Percentiles rank a stretch among this genome's conserved stretches.
Conservation (phyloP, 2,888 invertebrate species). For the Lochmaea capreae region DNA sequence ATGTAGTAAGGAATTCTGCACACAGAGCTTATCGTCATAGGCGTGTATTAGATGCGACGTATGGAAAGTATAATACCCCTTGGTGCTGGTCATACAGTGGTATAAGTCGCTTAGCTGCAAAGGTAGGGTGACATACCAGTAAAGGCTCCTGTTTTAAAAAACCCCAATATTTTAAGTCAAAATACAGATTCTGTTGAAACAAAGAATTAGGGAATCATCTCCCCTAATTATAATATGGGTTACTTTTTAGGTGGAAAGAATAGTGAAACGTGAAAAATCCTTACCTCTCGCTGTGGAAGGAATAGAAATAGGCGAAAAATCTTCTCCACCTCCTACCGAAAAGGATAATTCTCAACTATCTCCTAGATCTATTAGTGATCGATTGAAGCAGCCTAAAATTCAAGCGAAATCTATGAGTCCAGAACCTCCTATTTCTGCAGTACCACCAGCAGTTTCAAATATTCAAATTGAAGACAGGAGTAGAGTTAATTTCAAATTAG, state of each 20-base stretch:
- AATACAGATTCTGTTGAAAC: no score
- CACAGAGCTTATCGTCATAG: no score
- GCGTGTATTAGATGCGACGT: no score
- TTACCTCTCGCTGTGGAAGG: slow-evolving; percentile 13
- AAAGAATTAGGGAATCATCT: no score
- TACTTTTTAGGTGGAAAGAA: slow-evolving; percentile 10
- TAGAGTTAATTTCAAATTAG: slow-evolving; percentile 53
- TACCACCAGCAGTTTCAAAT: slow-evolving; percentile 15
- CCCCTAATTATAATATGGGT: not conserved
- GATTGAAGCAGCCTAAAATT: slow-evolving; percentile 62
- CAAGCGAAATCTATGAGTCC: slow-evolving; percentile 56
- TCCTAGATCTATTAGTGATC: slow-evolving; percentile 60
- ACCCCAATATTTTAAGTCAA: no score
- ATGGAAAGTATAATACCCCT: no score
- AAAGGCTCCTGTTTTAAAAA: no score
- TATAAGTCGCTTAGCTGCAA: no score
- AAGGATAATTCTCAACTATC: slow-evolving; percentile 42
- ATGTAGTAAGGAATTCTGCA: no score
- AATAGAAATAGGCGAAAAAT: slow-evolving; percentile 17
- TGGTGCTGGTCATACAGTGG: no score
- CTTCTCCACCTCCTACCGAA: slow-evolving; percentile 21
- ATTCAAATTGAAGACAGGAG: slow-evolving; percentile 39
- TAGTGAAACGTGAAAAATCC: slow-evolving; percentile 31
- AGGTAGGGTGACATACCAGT: no score
- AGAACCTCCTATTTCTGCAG: slow-evolving; percentile 49